These are phyloP conservation scores for Luperina nickerlii DNA, from an alignment of 2,888 invertebrate species.

Conservation along the genomic window DNA sequence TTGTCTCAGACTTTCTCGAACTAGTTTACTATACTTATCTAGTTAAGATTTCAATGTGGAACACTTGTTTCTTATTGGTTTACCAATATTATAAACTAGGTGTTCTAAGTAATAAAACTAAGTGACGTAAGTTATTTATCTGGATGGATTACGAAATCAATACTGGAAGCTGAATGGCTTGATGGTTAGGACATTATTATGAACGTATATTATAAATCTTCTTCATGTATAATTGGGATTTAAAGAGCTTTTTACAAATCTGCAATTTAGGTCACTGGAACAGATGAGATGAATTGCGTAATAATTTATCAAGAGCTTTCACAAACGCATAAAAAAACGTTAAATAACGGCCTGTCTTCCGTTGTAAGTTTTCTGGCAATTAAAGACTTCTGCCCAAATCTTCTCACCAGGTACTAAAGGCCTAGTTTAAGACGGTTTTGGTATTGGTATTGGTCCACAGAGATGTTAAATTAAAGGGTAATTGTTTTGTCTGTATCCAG, in stretches of 20 bases:
- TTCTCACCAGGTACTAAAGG: neutral
- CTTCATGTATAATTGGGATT: neutral
- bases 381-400: neutral
- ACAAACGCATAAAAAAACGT: neutral
- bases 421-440: neutral
- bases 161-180: slow-evolving; percentile 3
- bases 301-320: neutral
- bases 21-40: slow-evolving; percentile 5
- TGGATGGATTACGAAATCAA: slow-evolving; percentile 10
- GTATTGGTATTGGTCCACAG: neutral
- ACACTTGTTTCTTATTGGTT: slow-evolving; percentile 29
- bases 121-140: slow-evolving; percentile 6
- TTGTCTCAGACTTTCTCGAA: slow-evolving; percentile 33
- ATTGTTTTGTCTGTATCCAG: neutral
- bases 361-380: neutral
- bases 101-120: slow-evolving; percentile 19
- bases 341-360: neutral
- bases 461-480: neutral
- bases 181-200: neutral
- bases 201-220: neutral
- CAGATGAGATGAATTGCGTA: neutral
- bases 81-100: neutral
- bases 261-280: neutral
- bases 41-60: slow-evolving; percentile 10
- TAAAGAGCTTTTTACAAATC: no score